Conservation (phyloP, 2,888 invertebrate genomes). For the Incurvaria masculella region DNA sequence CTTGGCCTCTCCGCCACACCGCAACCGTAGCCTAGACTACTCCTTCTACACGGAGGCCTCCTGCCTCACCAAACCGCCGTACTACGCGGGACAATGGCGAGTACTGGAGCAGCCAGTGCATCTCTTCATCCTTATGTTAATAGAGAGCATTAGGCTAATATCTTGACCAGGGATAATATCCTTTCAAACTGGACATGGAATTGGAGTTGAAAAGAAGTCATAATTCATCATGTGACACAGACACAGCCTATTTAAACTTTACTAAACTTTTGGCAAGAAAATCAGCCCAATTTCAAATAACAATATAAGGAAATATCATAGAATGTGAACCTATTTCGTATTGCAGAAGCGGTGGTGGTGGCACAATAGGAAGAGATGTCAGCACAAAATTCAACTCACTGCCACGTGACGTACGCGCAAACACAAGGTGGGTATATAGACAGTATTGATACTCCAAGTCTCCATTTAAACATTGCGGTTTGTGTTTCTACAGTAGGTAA, state of each 20-base stretch:
- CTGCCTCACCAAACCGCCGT: constrained; percentile 69
- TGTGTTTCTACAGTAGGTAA: background rate
- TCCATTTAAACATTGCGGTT: background rate
- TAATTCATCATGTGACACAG: too few relatives aligned
- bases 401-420: constrained; percentile 64
- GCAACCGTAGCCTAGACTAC: constrained; percentile 83
- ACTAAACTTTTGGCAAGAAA: too few relatives aligned
- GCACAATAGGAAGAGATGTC: constrained; percentile 56
- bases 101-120: too few relatives aligned
- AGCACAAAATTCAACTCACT: constrained; percentile 70
- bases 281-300: too few relatives aligned
- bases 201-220: too few relatives aligned
- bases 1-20: constrained; percentile 52
- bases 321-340: constrained; percentile 27
- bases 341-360: constrained; percentile 42
- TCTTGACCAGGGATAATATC: too few relatives aligned
- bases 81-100: constrained; percentile 60
- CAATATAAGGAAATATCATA: too few relatives aligned
- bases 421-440: constrained; percentile 46
- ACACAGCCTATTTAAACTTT: too few relatives aligned
- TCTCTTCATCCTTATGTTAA: too few relatives aligned
- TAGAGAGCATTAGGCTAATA: too few relatives aligned
- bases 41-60: constrained; percentile 97
- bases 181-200: too few relatives aligned
- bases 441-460: too few relatives aligned